Conservation (phyloP, 2,113 vertebrate genomes). For the Hiodon alosoides region DNA sequence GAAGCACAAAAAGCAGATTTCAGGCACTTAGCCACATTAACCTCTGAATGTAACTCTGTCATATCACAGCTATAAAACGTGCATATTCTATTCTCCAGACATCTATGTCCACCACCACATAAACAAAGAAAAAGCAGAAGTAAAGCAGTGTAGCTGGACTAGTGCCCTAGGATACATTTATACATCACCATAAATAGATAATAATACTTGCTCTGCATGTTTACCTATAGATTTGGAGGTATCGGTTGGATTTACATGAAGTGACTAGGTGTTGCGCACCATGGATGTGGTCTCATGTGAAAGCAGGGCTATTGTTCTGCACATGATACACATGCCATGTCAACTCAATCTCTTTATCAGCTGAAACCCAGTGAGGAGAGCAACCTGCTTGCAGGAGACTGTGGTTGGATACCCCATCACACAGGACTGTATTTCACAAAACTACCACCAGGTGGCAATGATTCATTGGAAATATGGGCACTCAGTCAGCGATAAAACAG, state of each 20-base stretch:
- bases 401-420: neutral
- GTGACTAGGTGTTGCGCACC: neutral
- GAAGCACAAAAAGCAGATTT: neutral
- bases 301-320: neutral
- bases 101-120: no score
- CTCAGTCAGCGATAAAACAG: neutral
- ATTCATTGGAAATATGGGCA: conserved; percentile 26
- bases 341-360: no score
- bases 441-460: conserved; percentile 40
- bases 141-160: no score
- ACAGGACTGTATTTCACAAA: neutral
- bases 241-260: neutral
- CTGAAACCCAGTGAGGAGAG: no score
- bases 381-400: no score
- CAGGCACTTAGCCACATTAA: neutral
- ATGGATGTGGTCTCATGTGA: neutral
- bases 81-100: no score
- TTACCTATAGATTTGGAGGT: no score
- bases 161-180: no score
- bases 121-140: no score
- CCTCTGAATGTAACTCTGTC: neutral
- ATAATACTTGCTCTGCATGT: no score
- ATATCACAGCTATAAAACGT: no score
- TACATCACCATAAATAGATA: no score
- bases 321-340: neutral